Percentiles rank a stretch among this genome's conserved stretches.
Conservation (phyloP, 2,888 invertebrate species). For the Ophraella communa region DNA sequence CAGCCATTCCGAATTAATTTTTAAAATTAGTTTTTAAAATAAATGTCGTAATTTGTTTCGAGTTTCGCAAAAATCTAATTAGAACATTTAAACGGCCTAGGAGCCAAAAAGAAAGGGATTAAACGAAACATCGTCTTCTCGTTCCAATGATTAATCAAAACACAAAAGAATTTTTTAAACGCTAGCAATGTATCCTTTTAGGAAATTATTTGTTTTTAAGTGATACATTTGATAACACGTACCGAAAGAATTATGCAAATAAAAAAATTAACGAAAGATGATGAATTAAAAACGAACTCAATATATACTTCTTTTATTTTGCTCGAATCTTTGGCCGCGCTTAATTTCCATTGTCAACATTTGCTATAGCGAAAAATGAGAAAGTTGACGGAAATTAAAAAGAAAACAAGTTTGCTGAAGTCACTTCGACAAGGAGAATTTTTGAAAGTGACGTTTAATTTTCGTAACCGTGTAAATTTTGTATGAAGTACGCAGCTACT, state of each 20-base stretch:
- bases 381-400: background rate
- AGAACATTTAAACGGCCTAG: background rate
- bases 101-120: background rate
- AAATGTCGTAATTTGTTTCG: background rate
- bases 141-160: background rate
- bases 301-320: background rate
- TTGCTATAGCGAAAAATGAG: background rate
- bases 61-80: background rate
- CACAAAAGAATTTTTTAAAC: background rate
- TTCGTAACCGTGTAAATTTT: background rate
- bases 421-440: background rate
- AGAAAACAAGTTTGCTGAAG: background rate
- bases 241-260: background rate
- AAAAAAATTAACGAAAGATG: background rate
- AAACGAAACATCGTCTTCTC: background rate
- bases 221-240: background rate
- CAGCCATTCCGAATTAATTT: too few relatives aligned
- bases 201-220: background rate
- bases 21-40: background rate
- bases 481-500: background rate
- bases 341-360: background rate
- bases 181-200: background rate
- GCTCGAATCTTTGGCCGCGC: background rate
- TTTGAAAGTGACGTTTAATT: background rate
- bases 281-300: background rate